Conservation (phyloP, 2,888 invertebrate genomes). For the Tetragonisca angustula region DNA sequence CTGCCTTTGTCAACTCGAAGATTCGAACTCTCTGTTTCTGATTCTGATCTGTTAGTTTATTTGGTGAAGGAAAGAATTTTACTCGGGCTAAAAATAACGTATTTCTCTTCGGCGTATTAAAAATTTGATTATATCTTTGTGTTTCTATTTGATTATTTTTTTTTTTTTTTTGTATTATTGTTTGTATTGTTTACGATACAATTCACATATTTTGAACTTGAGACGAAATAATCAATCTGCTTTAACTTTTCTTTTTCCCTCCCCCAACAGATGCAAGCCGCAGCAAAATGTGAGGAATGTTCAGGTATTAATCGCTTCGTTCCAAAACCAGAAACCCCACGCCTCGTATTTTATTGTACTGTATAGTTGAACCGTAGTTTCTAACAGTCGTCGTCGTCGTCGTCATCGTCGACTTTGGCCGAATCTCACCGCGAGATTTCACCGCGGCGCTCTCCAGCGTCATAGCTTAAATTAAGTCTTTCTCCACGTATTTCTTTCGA, state of each 20-base stretch:
- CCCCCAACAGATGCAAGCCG: conserved; percentile 53
- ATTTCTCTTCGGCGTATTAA: background rate
- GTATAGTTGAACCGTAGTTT: conserved; percentile 75
- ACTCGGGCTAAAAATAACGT: background rate
- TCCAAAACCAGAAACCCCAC: conserved; percentile 76
- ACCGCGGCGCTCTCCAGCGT: conserved; percentile 38
- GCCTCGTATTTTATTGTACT: conserved; percentile 82
- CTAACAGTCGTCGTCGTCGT: conserved; percentile 60
- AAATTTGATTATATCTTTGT: background rate
- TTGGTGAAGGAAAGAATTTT: fast-evolving
- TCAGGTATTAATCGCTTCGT: conserved; percentile 81
- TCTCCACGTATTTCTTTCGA: background rate
- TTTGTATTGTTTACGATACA: too few species aligned
- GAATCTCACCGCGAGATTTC: conserved; percentile 51
- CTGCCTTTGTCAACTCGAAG: background rate
- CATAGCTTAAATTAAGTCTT: conserved; percentile 18
- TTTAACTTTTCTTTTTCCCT: conserved; percentile 14
- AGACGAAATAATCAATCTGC: background rate
- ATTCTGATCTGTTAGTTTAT: background rate
- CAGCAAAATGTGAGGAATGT: conserved; percentile 49
- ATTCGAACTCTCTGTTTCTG: background rate
- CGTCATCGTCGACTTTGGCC: conserved; percentile 58
- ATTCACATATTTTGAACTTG: background rate
- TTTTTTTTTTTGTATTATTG: too few species aligned
- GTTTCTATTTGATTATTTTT: too few species aligned